Conservation (phyloP, 2,113 vertebrate species). For the Nerophis lumbriciformis region DNA sequence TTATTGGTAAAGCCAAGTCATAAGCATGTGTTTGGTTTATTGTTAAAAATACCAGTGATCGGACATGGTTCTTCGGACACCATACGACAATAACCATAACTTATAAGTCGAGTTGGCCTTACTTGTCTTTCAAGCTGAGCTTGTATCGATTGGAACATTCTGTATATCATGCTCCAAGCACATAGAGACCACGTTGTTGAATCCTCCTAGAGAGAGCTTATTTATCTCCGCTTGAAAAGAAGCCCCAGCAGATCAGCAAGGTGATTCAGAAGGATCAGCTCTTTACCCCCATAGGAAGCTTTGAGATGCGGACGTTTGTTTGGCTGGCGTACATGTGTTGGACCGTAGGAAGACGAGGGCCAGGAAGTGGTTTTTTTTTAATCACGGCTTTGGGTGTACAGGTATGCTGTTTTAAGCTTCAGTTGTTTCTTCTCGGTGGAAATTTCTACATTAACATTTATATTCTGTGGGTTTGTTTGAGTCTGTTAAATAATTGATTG, state of each 20-base stretch:
- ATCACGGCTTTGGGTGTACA: too few species aligned
- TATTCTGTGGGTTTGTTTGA: too few species aligned
- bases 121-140: background rate
- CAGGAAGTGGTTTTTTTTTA: too few species aligned
- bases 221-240: background rate
- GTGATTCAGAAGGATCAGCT: background rate
- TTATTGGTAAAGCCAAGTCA: too few species aligned
- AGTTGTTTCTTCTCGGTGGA: too few species aligned
- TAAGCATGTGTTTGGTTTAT: too few species aligned
- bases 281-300: background rate
- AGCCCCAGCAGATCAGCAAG: background rate
- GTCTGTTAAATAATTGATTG: too few species aligned
- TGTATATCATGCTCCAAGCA: background rate
- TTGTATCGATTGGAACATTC: background rate
- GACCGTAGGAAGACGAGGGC: background rate
- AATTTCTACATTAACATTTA: too few species aligned
- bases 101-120: background rate
- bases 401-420: too few species aligned
- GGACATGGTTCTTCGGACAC: too few species aligned
- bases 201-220: background rate
- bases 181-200: background rate
- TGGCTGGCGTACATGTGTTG: background rate
- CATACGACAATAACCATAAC: background rate
- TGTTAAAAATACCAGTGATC: too few species aligned
- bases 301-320: background rate